Base-by-base conservation (phyloP, 2,888 invertebrate species). In the Apamea sordens region DNA sequence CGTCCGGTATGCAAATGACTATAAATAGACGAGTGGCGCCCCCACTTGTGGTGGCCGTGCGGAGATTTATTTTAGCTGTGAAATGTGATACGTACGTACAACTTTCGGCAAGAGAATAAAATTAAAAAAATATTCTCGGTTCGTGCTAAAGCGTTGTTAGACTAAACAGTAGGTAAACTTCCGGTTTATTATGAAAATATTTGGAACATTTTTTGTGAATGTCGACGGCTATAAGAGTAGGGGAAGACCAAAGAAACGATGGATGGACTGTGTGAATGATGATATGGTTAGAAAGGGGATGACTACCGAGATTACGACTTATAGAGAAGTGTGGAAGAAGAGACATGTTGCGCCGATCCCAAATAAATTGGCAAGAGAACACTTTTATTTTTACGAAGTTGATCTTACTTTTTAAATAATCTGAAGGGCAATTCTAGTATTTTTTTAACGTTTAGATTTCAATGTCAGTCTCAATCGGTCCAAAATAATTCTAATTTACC, bases 1-100 rank as follows among this genome's bases (percentile, higher is more conserved):
- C 92, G 92, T 91, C 86, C 89, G 85, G 89, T 95, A 96, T 96
- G 95, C 93, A 94, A 96, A 96, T 96, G 93, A 91, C 89, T 82
- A 90, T 90, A 95, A 95, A 94, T 92, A 93, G 93, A 92, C 88
- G 90, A 93, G 92, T 92, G 89, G 89, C 89, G 90, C 90, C 91
- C 87, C 85, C 89, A 83, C 84, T 89, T 73, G 89, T 68, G 84
- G 81, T 71, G 81, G 76, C 76, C 73, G 77, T 71, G 72, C 63
- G 50, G 73, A 82, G 82, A 88, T 88, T 89, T 88, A 88, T 89
- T 89, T 89, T 87, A 86, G 77, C 87, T 88, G 84, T 84, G 80
- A 84, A 89, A 86, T 83, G 86, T 71, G 81, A 87, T 80, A 80
- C 73, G 79, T 73, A 80, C 72, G 74, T 76, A 76, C 50, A 73